These are phyloP conservation scores for Peribatodes rhomboidaria DNA, from an alignment of 2,888 invertebrate genomes.

Conservation along the genomic window DNA sequence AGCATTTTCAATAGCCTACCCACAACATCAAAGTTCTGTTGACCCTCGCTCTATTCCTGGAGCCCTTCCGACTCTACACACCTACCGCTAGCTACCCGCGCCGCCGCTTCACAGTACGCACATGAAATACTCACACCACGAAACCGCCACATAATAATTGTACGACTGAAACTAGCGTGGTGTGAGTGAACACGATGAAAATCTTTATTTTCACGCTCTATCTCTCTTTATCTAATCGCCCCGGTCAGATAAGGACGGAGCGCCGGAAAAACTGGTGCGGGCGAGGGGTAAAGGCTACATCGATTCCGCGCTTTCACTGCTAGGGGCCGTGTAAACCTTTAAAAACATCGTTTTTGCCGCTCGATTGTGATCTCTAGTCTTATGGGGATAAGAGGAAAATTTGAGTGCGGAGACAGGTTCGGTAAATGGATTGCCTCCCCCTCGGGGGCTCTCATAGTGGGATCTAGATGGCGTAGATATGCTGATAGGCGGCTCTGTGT, in stretches of 20 bases:
- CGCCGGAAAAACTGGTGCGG: conserved; percentile 86
- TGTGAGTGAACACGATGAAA: conserved; percentile 87
- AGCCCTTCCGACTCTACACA: conserved; percentile 68
- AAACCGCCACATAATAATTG: conserved; percentile 71
- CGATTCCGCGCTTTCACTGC: conserved; percentile 87
- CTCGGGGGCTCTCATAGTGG: conserved; percentile 85
- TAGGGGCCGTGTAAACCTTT: conserved; percentile 87
- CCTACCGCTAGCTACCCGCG: conserved; percentile 48
- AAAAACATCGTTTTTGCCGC: conserved; percentile 82
- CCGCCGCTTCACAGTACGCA: conserved; percentile 57
- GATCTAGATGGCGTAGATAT: conserved; percentile 87
- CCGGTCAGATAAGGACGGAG: conserved; percentile 85
- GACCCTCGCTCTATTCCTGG: conserved; percentile 77
- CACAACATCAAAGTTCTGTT: conserved; percentile 72
- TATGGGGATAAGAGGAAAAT: conserved; percentile 76
- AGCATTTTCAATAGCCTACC: conserved; percentile 64
- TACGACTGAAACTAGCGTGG: conserved; percentile 73
- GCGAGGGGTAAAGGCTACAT: conserved; percentile 86
- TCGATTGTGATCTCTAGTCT: conserved; percentile 84
- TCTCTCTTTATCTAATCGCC: conserved; percentile 87
- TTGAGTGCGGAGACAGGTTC: conserved; percentile 69
- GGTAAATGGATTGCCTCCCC: conserved; percentile 87
- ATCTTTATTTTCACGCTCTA: conserved; percentile 87
- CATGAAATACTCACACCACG: conserved; percentile 70
- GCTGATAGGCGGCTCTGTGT: conserved; percentile 81